Evolutionary conservation across 2,888 invertebrate genomes (phyloP).

Genomic region (Geophilus truncorum): DNA sequence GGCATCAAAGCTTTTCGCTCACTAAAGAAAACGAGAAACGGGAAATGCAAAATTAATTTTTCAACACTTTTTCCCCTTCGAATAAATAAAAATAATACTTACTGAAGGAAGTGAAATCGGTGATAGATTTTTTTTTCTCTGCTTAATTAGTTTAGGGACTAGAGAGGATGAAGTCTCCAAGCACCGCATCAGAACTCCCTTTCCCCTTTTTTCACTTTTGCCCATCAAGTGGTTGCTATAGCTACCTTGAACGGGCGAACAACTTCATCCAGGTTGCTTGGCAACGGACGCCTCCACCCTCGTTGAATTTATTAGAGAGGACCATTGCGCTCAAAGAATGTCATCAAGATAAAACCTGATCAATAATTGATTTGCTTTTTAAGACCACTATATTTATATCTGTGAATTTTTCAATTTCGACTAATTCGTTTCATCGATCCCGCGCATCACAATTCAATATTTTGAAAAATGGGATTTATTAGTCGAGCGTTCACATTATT

Average conservation of each 20-base stretch:
- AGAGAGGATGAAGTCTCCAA: background rate
- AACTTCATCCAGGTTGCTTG: background rate
- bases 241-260: background rate
- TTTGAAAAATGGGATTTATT: background rate
- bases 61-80: no score
- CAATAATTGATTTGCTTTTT: background rate
- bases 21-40: no score
- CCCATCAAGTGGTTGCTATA: background rate
- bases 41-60: no score
- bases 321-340: background rate
- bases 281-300: background rate
- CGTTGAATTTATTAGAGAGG: background rate
- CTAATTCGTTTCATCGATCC: background rate
- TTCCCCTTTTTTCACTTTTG: background rate
- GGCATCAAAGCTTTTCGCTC: no score
- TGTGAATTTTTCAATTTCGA: background rate
- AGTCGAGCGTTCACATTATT: background rate
- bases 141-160: background rate
- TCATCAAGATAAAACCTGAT: background rate
- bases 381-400: background rate
- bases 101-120: background rate
- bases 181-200: background rate
- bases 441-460: background rate
- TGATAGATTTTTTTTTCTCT: background rate
- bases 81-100: background rate